phyloP scores from a whole-genome alignment of 64 coral and sea anemone genomes.

The Stylophora pistillata region DNA sequence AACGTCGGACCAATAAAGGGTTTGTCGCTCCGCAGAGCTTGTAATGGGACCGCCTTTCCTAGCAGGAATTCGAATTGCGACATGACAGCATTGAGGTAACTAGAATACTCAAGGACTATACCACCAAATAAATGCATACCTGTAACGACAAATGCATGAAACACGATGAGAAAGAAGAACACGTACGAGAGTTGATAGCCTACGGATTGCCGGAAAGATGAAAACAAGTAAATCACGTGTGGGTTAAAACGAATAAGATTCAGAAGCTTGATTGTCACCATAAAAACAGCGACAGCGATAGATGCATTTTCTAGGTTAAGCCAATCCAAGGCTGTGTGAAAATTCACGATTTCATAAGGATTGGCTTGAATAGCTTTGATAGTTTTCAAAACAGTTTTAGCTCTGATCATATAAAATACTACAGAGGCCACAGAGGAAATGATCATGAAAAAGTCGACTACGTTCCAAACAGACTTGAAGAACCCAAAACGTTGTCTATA shows the following conservation, averaged over 20 bases:
- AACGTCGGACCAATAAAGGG: constrained; percentile 45
- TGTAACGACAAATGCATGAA: constrained; percentile 42
- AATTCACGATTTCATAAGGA: constrained; percentile 61
- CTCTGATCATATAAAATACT: constrained; percentile 56
- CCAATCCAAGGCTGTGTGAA: constrained; percentile 42
- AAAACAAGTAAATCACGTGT: constrained; percentile 39
- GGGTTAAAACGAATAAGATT: constrained; percentile 60
- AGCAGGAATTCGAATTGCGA: constrained; percentile 45
- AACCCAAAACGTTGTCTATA: not conserved
- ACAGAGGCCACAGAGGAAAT: constrained; percentile 19
- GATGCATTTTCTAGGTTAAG: constrained; percentile 38
- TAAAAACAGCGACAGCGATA: constrained; percentile 51
- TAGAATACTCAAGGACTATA: constrained; percentile 47
- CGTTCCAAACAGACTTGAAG: constrained; percentile 54
- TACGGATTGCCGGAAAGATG: constrained; percentile 21
- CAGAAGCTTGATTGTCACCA: constrained; percentile 58
- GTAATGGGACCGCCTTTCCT: constrained; percentile 17
- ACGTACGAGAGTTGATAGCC: constrained; percentile 32
- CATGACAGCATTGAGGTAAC: constrained; percentile 17
- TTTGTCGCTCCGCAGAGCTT: constrained; percentile 28
- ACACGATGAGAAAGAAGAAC: constrained; percentile 29
- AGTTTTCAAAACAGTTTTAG: constrained; percentile 25
- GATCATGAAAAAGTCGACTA: constrained; percentile 32
- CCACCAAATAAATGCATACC: constrained; percentile 59
- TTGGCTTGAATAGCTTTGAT: constrained; percentile 33